Percentiles rank a stretch among this genome's conserved stretches.
Evolutionary conservation across 2,888 invertebrate species (phyloP).

Genomic region (Epistrophella euchroma): DNA sequence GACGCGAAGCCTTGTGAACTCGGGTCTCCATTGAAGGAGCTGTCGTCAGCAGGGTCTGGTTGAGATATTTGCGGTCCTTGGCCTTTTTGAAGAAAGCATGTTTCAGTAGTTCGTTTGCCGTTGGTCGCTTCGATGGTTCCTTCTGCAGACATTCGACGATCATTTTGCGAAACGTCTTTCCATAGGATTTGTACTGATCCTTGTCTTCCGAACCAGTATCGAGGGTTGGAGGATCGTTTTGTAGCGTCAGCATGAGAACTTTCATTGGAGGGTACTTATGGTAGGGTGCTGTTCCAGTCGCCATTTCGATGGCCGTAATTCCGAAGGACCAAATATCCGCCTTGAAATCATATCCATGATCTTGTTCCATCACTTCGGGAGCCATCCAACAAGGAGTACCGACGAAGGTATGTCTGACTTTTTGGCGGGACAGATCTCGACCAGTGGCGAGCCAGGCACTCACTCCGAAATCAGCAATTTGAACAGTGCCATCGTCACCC

Average conservation of each 20-base stretch:
- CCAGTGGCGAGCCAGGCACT: constrained; percentile 98
- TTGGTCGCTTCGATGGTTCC: constrained; percentile 96
- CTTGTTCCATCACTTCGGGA: constrained; percentile 99
- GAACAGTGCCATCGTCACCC: constrained; percentile 98
- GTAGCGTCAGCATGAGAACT: constrained; percentile 98
- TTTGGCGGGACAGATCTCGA: constrained; percentile 95
- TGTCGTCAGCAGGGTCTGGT: constrained; percentile 92
- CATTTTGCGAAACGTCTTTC: constrained; percentile 98
- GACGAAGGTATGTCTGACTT: constrained; percentile 98
- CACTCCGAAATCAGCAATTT: constrained; percentile 99
- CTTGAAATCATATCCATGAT: constrained; percentile 99
- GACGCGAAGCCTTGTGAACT: constrained; percentile 92
- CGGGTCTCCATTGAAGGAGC: constrained; percentile 95
- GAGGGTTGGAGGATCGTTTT: constrained; percentile 98
- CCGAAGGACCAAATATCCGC: constrained; percentile 92
- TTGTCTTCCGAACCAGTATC: constrained; percentile 98
- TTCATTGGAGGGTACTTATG: constrained; percentile 99
- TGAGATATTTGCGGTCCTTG: constrained; percentile 95
- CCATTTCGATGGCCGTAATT: constrained; percentile 99
- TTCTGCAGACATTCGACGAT: constrained; percentile 98
- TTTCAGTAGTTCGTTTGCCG: constrained; percentile 97
- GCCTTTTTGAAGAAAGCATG: constrained; percentile 99
- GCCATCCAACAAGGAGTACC: constrained; percentile 99
- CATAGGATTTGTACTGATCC: constrained; percentile 98
- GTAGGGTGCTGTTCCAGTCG: constrained; percentile 98